These are phyloP conservation scores for Netelia melanura DNA, from an alignment of 2,888 invertebrate genomes.

Conservation along the genomic window DNA sequence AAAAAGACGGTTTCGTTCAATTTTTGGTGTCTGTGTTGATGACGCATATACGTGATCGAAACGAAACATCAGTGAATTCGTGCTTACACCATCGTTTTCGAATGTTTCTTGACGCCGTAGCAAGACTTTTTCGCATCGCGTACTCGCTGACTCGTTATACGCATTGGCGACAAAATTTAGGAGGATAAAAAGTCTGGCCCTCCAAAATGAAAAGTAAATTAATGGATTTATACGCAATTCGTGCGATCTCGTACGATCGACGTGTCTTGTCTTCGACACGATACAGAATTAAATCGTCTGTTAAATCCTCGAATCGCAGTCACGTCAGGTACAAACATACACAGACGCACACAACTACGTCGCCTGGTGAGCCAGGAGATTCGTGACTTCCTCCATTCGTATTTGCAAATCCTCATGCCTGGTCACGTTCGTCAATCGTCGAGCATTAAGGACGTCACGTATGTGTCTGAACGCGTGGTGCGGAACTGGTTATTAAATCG, in stretches of 20 bases:
- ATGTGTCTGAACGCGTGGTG: conserved; percentile 64
- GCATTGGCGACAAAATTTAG: conserved; percentile 21
- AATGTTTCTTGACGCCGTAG: not conserved
- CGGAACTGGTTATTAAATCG: conserved; percentile 66
- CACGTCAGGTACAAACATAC: conserved; percentile 76
- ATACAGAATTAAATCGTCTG: conserved; percentile 63
- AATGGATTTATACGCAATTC: conserved; percentile 7
- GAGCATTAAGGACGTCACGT: conserved; percentile 80
- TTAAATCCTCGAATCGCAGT: conserved; percentile 75
- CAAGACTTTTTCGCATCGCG: not conserved
- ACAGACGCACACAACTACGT: conserved; percentile 59
- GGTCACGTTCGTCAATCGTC: conserved; percentile 81
- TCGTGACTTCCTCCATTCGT: conserved; percentile 81
- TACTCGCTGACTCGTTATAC: not conserved
- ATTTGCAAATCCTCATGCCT: conserved; percentile 79
- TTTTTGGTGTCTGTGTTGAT: conserved; percentile 56
- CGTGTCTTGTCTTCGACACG: conserved; percentile 3
- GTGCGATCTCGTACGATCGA: not conserved
- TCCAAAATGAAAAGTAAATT: conserved; percentile 47
- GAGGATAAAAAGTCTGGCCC: conserved; percentile 63
- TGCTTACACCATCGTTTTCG: conserved; percentile 25
- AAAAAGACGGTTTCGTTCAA: not conserved
- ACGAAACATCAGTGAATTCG: conserved; percentile 48
- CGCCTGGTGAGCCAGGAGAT: conserved; percentile 65
- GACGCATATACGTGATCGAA: conserved; percentile 37